These are phyloP conservation scores for Pangasianodon hypophthalmus DNA, from an alignment of 2,113 vertebrate species.

Conservation along the genomic window DNA sequence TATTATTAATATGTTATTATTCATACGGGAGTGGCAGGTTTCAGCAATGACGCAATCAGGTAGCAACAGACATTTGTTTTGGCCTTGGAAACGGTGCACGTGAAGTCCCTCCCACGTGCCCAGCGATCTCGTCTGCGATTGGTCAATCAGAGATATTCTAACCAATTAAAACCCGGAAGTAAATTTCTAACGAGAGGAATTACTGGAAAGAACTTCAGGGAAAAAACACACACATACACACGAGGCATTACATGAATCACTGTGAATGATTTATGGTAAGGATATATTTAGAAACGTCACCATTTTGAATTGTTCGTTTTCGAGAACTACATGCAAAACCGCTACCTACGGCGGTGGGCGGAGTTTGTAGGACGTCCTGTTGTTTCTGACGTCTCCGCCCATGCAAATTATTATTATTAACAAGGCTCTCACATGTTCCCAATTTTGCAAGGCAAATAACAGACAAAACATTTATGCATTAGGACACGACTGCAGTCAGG, in stretches of 20 bases:
- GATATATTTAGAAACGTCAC: not conserved
- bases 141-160: slow-evolving; percentile 19
- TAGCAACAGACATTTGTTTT: slow-evolving; percentile 1
- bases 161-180: slow-evolving; percentile 7
- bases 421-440: not conserved
- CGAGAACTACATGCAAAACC: not conserved
- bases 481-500: not conserved
- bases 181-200: not conserved
- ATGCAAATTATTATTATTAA: not conserved
- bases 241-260: not conserved
- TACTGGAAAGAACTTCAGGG: not conserved
- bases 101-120: not conserved
- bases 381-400: not conserved
- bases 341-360: not conserved
- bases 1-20: slow-evolving; percentile 45
- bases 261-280: not conserved
- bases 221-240: not conserved
- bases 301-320: not conserved
- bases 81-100: not conserved
- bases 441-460: not conserved
- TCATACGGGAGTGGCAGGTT: slow-evolving; percentile 38
- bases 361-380: not conserved
- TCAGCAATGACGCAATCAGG: slow-evolving; percentile 55
- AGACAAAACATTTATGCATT: not conserved
- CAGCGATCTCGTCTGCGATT: slow-evolving; percentile 44